Percentiles rank a stretch among this genome's conserved stretches.
Evolutionary conservation across 2,888 invertebrate species (phyloP).

Genomic region (Eulithis testata): DNA sequence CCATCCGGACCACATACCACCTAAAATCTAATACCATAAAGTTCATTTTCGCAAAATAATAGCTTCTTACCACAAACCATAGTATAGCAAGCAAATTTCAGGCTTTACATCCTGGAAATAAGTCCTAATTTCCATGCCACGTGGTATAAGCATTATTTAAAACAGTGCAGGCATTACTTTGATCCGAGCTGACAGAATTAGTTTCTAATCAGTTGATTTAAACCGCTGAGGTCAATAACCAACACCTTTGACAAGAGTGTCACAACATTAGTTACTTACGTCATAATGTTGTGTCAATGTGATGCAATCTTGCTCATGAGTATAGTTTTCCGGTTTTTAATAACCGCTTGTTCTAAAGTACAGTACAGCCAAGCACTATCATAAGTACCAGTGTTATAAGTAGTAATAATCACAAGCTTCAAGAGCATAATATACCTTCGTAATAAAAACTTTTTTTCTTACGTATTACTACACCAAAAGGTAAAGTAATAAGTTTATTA

Average conservation of each 20-base stretch:
- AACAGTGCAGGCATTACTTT: conserved; percentile 24
- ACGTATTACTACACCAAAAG: too few species aligned
- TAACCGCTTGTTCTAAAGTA: too few species aligned
- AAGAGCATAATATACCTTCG: too few species aligned
- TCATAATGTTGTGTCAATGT: background rate
- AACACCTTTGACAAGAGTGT: conserved; percentile 30
- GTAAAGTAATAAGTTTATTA: too few species aligned
- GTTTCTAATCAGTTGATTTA: conserved; percentile 65
- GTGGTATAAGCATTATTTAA: conserved; percentile 22
- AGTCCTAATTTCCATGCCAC: background rate
- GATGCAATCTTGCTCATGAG: background rate
- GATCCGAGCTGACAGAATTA: conserved; percentile 48
- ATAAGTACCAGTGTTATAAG: too few species aligned
- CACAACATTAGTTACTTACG: conserved; percentile 15
- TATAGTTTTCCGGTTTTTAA: too few species aligned
- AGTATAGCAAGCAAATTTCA: background rate
- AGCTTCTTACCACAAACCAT: conserved; percentile 18
- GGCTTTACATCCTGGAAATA: background rate
- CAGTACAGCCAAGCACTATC: too few species aligned
- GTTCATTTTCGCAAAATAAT: background rate
- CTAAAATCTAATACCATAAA: background rate
- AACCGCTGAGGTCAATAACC: conserved; percentile 44
- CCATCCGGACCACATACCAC: conserved; percentile 2
- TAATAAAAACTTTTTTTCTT: too few species aligned
- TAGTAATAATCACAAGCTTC: too few species aligned